Evolutionary conservation across 2,888 invertebrate species (phyloP).

Genomic region (Neria commutata): DNA sequence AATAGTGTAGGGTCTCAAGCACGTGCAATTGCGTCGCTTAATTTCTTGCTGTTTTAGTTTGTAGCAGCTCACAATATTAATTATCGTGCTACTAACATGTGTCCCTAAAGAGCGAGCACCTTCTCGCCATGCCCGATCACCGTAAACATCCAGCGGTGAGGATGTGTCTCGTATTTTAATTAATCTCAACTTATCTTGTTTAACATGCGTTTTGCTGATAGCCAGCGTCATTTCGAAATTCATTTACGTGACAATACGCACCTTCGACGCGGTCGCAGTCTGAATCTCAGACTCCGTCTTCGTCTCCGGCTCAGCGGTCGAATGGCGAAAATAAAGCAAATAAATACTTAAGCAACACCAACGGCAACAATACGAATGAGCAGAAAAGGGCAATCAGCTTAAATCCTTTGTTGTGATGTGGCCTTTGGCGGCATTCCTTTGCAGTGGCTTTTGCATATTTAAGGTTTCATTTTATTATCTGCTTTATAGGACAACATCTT

Average conservation of each 20-base stretch:
- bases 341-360: slow-evolving; percentile 2
- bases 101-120: no score
- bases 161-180: not conserved
- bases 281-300: no score
- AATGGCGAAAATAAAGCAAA: not conserved
- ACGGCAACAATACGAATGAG: not conserved
- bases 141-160: no score
- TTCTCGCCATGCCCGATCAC: no score
- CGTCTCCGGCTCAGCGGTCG: not conserved
- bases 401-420: slow-evolving; percentile 9
- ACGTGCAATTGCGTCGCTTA: no score
- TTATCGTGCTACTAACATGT: no score
- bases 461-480: slow-evolving; percentile 24
- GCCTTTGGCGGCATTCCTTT: slow-evolving; percentile 4
- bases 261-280: not conserved
- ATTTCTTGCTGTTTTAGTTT: no score
- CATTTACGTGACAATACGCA: slow-evolving; percentile 19
- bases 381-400: not conserved
- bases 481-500: slow-evolving; percentile 28
- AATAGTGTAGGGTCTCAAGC: no score
- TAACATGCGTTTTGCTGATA: slow-evolving; percentile 22
- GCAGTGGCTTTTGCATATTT: not conserved
- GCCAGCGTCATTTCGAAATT: not conserved
- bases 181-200: slow-evolving; percentile 29
- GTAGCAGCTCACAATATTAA: no score